Conservation (phyloP, 1,140 invertebrate species). For the Yoshiicerus persimilis region DNA sequence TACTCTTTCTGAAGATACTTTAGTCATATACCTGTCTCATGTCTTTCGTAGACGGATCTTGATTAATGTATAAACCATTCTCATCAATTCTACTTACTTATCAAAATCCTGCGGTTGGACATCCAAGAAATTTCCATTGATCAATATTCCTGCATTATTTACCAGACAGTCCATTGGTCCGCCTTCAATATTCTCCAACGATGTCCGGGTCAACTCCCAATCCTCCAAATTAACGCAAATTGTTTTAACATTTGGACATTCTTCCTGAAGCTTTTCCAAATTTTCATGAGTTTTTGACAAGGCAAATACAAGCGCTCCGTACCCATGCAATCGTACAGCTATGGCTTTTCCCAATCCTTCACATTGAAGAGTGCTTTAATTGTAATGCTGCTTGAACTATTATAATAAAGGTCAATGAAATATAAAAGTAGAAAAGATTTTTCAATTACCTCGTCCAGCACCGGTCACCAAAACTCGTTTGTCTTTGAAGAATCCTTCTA, state of each 20-base stretch:
- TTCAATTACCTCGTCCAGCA: constrained; percentile 69
- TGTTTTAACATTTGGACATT: constrained; percentile 58
- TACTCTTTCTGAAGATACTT: too few relatives aligned
- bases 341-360: constrained; percentile 74
- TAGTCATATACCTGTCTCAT: too few relatives aligned
- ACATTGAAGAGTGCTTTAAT: background rate
- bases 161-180: constrained; percentile 54
- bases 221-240: constrained; percentile 65
- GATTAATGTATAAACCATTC: too few relatives aligned
- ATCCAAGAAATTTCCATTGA: background rate
- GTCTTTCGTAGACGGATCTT: too few relatives aligned
- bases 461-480: constrained; percentile 82
- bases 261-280: constrained; percentile 64
- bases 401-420: background rate
- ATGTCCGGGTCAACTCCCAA: constrained; percentile 69
- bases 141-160: background rate
- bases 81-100: constrained; percentile 58
- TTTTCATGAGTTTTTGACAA: constrained; percentile 67
- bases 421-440: background rate
- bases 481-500: constrained; percentile 60
- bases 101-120: constrained; percentile 63
- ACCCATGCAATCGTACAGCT: constrained; percentile 62
- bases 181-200: constrained; percentile 60
- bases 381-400: background rate
- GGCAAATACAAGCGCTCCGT: constrained; percentile 71